These are phyloP conservation scores for Pterocles orientalis DNA, from an alignment of 2,113 vertebrate genomes.

Conservation along the genomic window DNA sequence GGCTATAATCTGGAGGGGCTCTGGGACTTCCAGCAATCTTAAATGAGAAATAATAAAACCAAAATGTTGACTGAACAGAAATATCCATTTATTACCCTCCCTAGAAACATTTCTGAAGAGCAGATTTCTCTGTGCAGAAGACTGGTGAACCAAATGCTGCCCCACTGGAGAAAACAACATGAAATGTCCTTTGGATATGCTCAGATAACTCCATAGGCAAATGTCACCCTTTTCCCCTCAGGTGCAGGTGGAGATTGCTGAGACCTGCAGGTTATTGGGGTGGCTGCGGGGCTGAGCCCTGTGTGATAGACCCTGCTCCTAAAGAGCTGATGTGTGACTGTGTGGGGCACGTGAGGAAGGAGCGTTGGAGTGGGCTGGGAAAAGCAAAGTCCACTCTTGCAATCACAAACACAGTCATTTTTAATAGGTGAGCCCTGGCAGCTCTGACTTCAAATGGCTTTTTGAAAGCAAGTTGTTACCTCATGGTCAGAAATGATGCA, in stretches of 20 bases:
- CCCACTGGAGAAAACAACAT: background rate
- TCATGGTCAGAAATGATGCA: background rate
- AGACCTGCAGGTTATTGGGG: background rate
- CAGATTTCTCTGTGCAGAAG: background rate
- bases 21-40: background rate
- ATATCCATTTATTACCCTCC: background rate
- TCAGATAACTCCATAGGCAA: background rate
- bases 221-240: background rate
- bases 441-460: background rate
- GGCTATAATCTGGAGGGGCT: background rate
- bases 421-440: too few species aligned
- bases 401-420: fast-evolving
- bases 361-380: background rate
- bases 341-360: background rate
- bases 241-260: background rate
- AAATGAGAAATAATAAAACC: background rate
- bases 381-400: background rate
- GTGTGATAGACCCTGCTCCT: background rate
- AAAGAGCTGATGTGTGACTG: background rate
- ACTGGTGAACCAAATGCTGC: background rate
- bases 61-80: background rate
- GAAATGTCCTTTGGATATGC: background rate
- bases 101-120: background rate
- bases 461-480: background rate
- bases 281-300: background rate